Conservation (phyloP, 2,113 vertebrate genomes). For the Columba janthina region DNA sequence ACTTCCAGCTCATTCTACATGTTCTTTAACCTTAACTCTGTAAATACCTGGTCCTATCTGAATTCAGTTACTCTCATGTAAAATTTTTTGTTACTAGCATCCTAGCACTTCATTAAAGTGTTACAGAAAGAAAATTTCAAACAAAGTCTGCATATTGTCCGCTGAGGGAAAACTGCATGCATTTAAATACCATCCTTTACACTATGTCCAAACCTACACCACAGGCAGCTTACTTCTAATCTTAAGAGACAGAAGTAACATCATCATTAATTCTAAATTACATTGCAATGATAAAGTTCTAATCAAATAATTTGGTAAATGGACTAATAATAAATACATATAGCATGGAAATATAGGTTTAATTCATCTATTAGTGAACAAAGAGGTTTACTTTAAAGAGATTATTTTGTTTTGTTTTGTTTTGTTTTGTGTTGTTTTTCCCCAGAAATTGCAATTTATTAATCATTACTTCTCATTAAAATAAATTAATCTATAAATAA, state of each 20-base stretch:
- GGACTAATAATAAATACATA: background rate
- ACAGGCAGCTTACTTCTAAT: background rate
- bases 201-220: background rate
- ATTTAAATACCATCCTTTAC: background rate
- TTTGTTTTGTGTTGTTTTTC: background rate
- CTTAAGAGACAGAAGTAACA: background rate
- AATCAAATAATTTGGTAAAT: slow-evolving; percentile 19
- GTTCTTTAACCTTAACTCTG: slow-evolving; percentile 35
- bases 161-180: background rate
- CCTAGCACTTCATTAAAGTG: slow-evolving; percentile 16
- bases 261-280: slow-evolving; percentile 21
- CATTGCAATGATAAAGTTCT: slow-evolving; percentile 19
- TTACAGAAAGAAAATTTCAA: slow-evolving; percentile 39
- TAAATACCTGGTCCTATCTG: background rate
- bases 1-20: slow-evolving; percentile 25
- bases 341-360: background rate
- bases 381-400: background rate
- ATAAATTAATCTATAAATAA: background rate
- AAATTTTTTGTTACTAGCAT: background rate
- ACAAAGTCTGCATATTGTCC: background rate
- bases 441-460: background rate
- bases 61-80: background rate
- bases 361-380: background rate
- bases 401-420: background rate
- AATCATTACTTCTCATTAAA: background rate